Base-by-base conservation (phyloP, 1,140 invertebrate species). In the Tetragnatha versicolor region DNA sequence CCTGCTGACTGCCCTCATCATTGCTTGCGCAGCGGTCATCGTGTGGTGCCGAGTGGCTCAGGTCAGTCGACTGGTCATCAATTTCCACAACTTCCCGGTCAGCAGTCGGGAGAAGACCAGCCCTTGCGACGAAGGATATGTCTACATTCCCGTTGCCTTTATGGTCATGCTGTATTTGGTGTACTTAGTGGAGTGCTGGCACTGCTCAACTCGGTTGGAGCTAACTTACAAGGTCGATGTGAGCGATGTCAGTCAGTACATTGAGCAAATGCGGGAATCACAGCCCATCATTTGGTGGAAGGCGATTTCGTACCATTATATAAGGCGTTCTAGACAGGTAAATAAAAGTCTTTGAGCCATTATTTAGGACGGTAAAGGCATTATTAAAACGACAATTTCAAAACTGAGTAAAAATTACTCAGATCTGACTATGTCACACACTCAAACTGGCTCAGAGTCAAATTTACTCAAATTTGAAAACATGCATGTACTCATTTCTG, bases 281-380 rank as follows among this genome's bases (percentile, higher is more conserved):
- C 89, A 90, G 66, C 93, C 93, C 0, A 90, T 93, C 75, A 91
- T 95, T 31, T 95, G 93, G 93, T 95, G 93, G 93, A 94, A 94
- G 83, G 92, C 93, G 12, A 89, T 94, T 61, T 94, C 92, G 82
- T 95, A 94, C 85, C 93, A 95, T 86, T 94, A 94, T 84, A 90
- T 93, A 39, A 85, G 93, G 49, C 88, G 93, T 73, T 93, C 93
- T 82, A 86, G 92, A 45, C 87, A 88, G 53, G 85, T 88, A 14
- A 87, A 85, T n/a, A 80, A 81, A 37, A n/a, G n/a, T n/a, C n/a
- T n/a, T n/a, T n/a, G n/a, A n/a, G n/a, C n/a, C n/a, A n/a, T n/a
- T n/a, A n/a, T n/a, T n/a, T n/a, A n/a, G n/a, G n/a, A n/a, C n/a
- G n/a, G n/a, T n/a, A n/a, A n/a, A n/a, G n/a, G n/a, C n/a, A n/a